phyloP scores from a whole-genome alignment of 2,797 vertebrate species.

The Epinephelus awoara region DNA sequence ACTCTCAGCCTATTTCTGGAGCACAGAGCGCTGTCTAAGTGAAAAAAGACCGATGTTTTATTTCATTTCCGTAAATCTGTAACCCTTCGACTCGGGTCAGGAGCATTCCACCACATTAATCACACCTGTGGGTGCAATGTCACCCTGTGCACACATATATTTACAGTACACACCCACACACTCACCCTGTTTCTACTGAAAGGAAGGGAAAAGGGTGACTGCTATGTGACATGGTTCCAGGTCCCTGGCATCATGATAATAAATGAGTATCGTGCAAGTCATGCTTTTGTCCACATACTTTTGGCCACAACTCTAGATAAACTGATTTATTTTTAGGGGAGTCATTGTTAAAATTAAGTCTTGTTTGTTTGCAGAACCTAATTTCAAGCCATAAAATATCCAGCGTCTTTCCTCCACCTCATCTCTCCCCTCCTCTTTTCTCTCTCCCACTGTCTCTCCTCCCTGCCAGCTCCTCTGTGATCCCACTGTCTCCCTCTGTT shows the following conservation, averaged over 20 bases:
- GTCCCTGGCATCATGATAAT: not conserved
- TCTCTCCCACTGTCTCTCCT: constrained; percentile 67
- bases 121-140: not conserved
- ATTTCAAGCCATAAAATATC: constrained; percentile 10
- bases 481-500: constrained; percentile 83
- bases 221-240: too few relatives aligned
- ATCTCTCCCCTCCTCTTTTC: constrained; percentile 44
- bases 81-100: not conserved
- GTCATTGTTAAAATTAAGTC: not conserved
- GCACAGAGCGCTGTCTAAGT: not conserved
- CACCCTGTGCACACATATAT: not conserved
- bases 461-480: constrained; percentile 70
- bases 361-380: not conserved
- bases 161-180: not conserved
- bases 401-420: constrained; percentile 27
- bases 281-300: not conserved
- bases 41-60: not conserved
- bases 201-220: not conserved
- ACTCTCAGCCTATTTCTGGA: not conserved
- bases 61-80: not conserved
- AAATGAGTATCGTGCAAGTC: too few relatives aligned
- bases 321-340: not conserved
- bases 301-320: not conserved
- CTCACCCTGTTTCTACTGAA: too few relatives aligned
- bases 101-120: not conserved